Percentiles rank a stretch among this genome's conserved stretches.
Evolutionary conservation across 2,113 vertebrate genomes (phyloP).

Genomic region (Tachysurus fulvidraco): DNA sequence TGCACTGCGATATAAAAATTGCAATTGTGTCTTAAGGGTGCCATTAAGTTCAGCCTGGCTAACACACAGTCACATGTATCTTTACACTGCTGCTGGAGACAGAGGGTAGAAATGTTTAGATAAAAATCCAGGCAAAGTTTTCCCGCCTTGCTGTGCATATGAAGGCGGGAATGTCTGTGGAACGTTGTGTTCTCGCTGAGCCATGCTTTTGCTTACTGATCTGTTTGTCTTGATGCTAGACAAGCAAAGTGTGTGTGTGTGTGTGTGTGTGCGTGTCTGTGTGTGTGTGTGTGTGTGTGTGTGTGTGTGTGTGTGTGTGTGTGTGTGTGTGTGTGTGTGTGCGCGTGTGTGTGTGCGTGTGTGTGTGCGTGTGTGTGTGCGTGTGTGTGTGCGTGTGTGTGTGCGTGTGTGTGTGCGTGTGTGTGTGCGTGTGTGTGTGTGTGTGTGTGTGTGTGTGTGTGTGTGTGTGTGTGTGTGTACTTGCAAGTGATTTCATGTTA

Average conservation of each 20-base stretch:
- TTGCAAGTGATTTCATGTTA: slow-evolving; percentile 37
- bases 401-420: slow-evolving; percentile 38
- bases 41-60: background rate
- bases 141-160: background rate
- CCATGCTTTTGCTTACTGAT: slow-evolving; percentile 1
- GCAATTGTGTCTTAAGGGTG: background rate
- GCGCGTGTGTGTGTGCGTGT: slow-evolving; percentile 31
- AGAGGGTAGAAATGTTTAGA: background rate
- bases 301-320: slow-evolving; percentile 30
- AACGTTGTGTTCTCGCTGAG: background rate
- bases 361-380: slow-evolving; percentile 28
- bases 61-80: background rate
- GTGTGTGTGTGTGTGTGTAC: slow-evolving; percentile 21
- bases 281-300: slow-evolving; percentile 31
- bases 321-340: slow-evolving; percentile 25
- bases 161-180: background rate
- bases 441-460: slow-evolving; percentile 33
- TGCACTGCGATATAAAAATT: background rate
- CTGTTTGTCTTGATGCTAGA: slow-evolving; percentile 15
- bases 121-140: background rate
- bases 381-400: slow-evolving; percentile 34
- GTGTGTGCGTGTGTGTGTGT: slow-evolving; percentile 37
- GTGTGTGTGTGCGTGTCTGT: no score
- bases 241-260: slow-evolving; percentile 29
- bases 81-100: background rate